Evolutionary conservation across 1,140 invertebrate genomes (phyloP), one percentile per base, ranked within the genome.

Genomic region (Hermetia illucens): DNA sequence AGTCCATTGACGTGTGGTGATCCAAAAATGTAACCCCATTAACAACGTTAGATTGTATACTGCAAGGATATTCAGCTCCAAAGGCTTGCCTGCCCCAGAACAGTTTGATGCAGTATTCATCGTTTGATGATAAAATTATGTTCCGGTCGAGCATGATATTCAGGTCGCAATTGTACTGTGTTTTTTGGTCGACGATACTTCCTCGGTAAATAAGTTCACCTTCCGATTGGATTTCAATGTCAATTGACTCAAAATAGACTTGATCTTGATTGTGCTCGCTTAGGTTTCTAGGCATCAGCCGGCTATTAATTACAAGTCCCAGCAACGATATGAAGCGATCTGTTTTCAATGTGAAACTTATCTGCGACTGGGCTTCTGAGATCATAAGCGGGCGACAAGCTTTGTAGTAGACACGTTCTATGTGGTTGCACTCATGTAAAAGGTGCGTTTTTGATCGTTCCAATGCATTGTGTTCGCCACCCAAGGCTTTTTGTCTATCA

Each of bases 41-140:
- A 5, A 43, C 46, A 3, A 43, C 17, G 30, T 46, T 44, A 10
- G 55, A 58, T 21, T 53, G 52, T 17, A 58, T 36, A 34, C 55
- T 55, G 21, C 55, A 58, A 3, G 55, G 55, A 43, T 58, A 58
- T 21, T 58, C 55, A 2, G 55, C 55, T 2, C 53, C 55, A 31
- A 38, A 56, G 16, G 50, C 44, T 15, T 41, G 41, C 12, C 3
- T 5, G 17, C 51, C 48, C 55, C 55, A 58, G 22, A 46, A 38
- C 1, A 58, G 29, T 27, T 48, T 48, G 5, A 58, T 36, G 31
- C 52, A 35, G 34, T 58, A 58, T 22, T 44, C 36, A 18, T 54
- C 37, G 39, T 58, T 55, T 4, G 55, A 55, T 12, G 52, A 52
- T 2, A 58, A 44, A 22, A 56, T 44, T 19, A 51, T 44, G 13